phyloP scores from a whole-genome alignment of 1,140 invertebrate species.

The Caerostris extrusa region DNA sequence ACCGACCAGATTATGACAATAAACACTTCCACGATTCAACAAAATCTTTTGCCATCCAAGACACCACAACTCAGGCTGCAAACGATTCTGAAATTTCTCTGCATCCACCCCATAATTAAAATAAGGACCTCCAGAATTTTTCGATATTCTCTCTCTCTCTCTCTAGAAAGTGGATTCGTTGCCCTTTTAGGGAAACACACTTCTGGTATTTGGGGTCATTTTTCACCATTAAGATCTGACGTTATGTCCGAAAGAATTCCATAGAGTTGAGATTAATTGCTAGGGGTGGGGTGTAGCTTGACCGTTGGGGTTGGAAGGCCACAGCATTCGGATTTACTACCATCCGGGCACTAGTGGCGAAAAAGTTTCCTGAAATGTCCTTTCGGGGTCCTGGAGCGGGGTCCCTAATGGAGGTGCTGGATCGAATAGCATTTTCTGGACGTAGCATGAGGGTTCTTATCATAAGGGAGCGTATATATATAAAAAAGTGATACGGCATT shows the following conservation, averaged over 20 bases:
- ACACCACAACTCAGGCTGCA: neutral
- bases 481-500: too few relatives aligned
- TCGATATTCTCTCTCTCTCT: neutral
- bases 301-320: neutral
- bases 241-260: constrained; percentile 10
- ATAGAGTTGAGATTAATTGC: constrained; percentile 8
- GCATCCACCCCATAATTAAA: neutral
- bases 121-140: neutral
- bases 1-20: neutral
- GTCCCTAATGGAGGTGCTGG: neutral
- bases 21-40: neutral
- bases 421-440: constrained; percentile 4
- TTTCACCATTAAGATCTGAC: neutral
- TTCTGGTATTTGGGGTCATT: neutral
- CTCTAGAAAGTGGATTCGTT: too few relatives aligned
- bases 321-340: neutral
- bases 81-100: neutral
- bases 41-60: neutral
- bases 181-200: neutral
- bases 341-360: neutral
- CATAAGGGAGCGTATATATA: neutral
- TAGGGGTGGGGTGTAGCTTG: neutral
- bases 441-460: neutral
- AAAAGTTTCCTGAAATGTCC: neutral
- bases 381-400: too few relatives aligned